Evolutionary conservation across 2,797 vertebrate genomes (phyloP).

Genomic region (Schizothorax lantsangensis): DNA sequence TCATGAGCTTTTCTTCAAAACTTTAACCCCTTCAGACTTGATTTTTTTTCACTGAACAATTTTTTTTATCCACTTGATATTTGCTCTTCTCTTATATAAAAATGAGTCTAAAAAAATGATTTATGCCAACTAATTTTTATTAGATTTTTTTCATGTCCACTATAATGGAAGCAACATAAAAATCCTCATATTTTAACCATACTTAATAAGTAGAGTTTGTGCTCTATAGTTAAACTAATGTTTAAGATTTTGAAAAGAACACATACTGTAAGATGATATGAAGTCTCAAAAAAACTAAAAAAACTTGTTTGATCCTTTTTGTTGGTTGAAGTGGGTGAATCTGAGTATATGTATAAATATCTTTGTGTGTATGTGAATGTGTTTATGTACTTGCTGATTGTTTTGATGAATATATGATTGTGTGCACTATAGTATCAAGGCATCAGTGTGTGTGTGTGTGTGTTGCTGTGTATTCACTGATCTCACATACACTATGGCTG

Average conservation of each 20-base stretch:
- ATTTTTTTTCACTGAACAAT: neutral
- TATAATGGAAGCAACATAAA: neutral
- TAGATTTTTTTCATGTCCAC: neutral
- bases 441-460: neutral
- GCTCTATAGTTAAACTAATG: neutral
- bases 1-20: neutral
- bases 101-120: neutral
- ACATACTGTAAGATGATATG: neutral
- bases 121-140: neutral
- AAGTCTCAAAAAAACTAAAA: neutral
- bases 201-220: neutral
- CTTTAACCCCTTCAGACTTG: neutral
- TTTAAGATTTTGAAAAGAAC: neutral
- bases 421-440: neutral
- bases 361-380: neutral
- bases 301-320: neutral
- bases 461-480: neutral
- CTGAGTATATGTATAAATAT: neutral
- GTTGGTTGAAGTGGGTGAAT: conserved; percentile 9
- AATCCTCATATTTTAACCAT: neutral
- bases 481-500: no score
- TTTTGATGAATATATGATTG: conserved; percentile 1
- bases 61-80: neutral
- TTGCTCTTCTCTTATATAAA: neutral
- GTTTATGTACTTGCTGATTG: neutral